Percentiles rank a stretch among this genome's conserved stretches.
phyloP scores from a whole-genome alignment of 2,113 vertebrate species.

The Triplophysa siluroides region DNA sequence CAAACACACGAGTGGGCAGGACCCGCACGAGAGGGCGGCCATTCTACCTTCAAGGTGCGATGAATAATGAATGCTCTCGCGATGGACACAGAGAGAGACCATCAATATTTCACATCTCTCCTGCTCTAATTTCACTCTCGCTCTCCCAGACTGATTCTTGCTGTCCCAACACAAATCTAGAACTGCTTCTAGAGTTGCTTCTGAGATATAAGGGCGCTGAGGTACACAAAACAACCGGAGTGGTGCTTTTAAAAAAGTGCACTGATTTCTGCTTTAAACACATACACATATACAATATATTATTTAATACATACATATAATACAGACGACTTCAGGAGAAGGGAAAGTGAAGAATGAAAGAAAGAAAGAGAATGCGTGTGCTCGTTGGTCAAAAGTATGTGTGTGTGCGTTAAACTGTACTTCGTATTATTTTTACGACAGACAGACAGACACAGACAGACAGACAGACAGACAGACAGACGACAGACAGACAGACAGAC shows the following conservation, averaged over 20 bases:
- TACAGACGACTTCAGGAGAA: too few relatives aligned
- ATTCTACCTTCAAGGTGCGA: conserved; percentile 87
- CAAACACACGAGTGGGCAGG: conserved; percentile 70
- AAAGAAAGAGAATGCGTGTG: too few relatives aligned
- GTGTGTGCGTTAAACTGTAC: too few relatives aligned
- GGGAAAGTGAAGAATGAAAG: background rate
- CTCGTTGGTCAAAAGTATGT: too few relatives aligned
- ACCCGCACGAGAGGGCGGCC: conserved; percentile 73
- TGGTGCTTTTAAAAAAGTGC: background rate
- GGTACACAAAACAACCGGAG: conserved; percentile 12
- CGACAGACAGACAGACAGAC: too few relatives aligned
- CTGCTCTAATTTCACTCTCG: conserved; percentile 69
- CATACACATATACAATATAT: background rate
- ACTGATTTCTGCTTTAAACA: conserved; percentile 15
- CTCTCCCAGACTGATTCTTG: conserved; percentile 57
- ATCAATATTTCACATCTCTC: conserved; percentile 87
- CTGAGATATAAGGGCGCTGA: conserved; percentile 39
- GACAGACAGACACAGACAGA: too few relatives aligned
- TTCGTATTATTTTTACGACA: too few relatives aligned
- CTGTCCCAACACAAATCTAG: conserved; percentile 61
- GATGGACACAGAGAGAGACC: conserved; percentile 81
- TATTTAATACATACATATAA: background rate
- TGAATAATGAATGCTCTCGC: conserved; percentile 91
- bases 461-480: too few relatives aligned
- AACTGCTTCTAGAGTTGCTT: conserved; percentile 55